phyloP scores from a whole-genome alignment of 2,888 invertebrate genomes.

The Caenorhabditis virilis region DNA sequence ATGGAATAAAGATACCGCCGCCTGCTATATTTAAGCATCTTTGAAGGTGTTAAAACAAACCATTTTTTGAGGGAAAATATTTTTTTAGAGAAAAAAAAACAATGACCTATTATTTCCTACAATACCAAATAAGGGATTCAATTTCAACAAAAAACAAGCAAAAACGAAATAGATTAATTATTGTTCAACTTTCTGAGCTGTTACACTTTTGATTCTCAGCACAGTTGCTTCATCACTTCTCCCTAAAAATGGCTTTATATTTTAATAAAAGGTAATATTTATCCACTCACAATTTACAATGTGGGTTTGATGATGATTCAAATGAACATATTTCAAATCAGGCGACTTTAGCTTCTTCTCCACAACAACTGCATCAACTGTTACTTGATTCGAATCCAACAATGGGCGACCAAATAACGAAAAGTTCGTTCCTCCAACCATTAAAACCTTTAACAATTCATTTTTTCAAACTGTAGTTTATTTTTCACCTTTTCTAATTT shows the following conservation, averaged over 20 bases:
- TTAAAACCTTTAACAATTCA: constrained; percentile 68
- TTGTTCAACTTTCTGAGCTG: constrained; percentile 35
- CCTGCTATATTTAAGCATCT: too few species aligned
- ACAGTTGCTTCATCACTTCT: constrained; percentile 58
- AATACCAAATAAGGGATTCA: not conserved
- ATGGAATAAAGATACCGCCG: too few species aligned
- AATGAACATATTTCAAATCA: constrained; percentile 55
- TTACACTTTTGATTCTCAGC: constrained; percentile 59
- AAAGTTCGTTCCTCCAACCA: constrained; percentile 71
- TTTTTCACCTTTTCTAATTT: constrained; percentile 71
- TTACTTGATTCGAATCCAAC: constrained; percentile 68
- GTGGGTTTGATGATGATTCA: constrained; percentile 54
- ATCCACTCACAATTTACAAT: constrained; percentile 43
- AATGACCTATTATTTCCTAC: not conserved
- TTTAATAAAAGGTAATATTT: constrained; percentile 1
- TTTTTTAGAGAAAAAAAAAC: not conserved
- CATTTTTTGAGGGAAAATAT: not conserved
- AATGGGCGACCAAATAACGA: constrained; percentile 71
- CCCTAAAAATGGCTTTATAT: constrained; percentile 59
- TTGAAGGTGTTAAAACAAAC: too few species aligned
- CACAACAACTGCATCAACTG: constrained; percentile 71
- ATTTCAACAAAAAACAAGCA: not conserved
- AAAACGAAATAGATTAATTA: constrained; percentile 1
- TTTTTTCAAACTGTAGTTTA: not conserved
- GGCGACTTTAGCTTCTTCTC: constrained; percentile 69